Evolutionary conservation across 2,888 invertebrate genomes (phyloP), one percentile per base, ranked within the genome.

Genomic region (Liposcelis brunnea): DNA sequence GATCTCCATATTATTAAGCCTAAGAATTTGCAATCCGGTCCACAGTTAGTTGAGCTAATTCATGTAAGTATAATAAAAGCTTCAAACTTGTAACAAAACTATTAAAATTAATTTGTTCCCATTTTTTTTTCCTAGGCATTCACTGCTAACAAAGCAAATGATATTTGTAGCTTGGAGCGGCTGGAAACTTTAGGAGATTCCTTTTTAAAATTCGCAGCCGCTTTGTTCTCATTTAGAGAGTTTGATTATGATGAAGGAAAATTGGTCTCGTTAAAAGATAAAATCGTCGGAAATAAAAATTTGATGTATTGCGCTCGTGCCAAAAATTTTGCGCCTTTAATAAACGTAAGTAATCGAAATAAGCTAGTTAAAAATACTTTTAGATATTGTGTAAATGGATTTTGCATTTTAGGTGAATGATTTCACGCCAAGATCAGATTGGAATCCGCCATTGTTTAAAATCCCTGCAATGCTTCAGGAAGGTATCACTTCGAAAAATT

Each of bases 151-250:
- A 72, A 73, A 48, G 75, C 81, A 0, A 69, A 76, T 49, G 91
- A 93, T 55, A 70, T 72, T 4, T 75, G 89, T 51, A 73, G 85
- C 58, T 61, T 86, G 53, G 93, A 94, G 58, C 66, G 89, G 1
- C 65, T 80, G 11, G 91, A 93, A 62, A 86, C 86, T 0, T 69
- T 94, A 2, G 94, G 93, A 0, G 93, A 94, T 60, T 80, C 89
- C 0, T 84, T 83, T 61, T 65, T 94, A 6, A 93, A 94, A 64
- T 80, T 78, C 54, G 74, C 80, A 2, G 69, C 75, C 1, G 80
- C 81, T 1, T 61, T 85, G 2, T 84, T 75, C 59, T 65, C 90
- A 15, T 81, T 72, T 57, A 72, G 77, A 52, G 67, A 69, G 47
- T 86, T 77, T 59, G 60, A 61, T 0, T 70, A 72, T 35, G 74